A percentile compares a stretch with the other conserved stretches of the same genome.
Evolutionary conservation across 2,797 vertebrate genomes (phyloP).

Genomic region (Acipenser ruthenus): DNA sequence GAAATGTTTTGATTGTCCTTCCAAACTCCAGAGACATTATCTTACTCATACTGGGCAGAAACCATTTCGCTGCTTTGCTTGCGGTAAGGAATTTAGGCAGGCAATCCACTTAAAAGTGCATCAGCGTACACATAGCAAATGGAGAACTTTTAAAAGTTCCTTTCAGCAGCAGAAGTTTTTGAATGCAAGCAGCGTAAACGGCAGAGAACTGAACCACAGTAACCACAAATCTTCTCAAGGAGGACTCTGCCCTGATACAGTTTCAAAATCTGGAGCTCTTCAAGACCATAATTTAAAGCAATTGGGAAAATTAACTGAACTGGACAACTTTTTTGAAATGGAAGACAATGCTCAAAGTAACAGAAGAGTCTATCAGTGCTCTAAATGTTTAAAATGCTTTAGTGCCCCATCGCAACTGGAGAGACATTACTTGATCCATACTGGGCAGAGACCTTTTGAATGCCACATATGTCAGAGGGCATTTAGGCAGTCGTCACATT

Average conservation of each 20-base stretch:
- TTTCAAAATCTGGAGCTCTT: neutral
- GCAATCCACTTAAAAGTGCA: conserved; percentile 63
- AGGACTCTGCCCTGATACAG: neutral
- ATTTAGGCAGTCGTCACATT: conserved; percentile 46
- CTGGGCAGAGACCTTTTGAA: conserved; percentile 62
- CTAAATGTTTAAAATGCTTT: conserved; percentile 58
- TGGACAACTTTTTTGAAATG: neutral
- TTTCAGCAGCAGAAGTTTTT: conserved; percentile 10
- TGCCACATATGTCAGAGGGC: conserved; percentile 55
- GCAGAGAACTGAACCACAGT: neutral
- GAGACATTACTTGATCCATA: conserved; percentile 62
- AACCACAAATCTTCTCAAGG: conserved; percentile 4
- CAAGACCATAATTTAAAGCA: conserved; percentile 1
- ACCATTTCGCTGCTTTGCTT: conserved; percentile 58
- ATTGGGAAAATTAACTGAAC: neutral
- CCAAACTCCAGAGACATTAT: conserved; percentile 66
- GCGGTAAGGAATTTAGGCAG: conserved; percentile 67
- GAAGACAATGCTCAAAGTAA: neutral
- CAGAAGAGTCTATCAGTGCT: conserved; percentile 44
- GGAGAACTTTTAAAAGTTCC: conserved; percentile 11
- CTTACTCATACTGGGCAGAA: conserved; percentile 64
- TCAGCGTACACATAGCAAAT: conserved; percentile 30
- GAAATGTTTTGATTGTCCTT: conserved; percentile 62
- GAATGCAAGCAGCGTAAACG: neutral
- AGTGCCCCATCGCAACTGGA: conserved; percentile 61